Percentiles rank a stretch among this genome's conserved stretches.
Evolutionary conservation across 2,113 vertebrate species (phyloP).

Genomic region (Salminus brasiliensis): DNA sequence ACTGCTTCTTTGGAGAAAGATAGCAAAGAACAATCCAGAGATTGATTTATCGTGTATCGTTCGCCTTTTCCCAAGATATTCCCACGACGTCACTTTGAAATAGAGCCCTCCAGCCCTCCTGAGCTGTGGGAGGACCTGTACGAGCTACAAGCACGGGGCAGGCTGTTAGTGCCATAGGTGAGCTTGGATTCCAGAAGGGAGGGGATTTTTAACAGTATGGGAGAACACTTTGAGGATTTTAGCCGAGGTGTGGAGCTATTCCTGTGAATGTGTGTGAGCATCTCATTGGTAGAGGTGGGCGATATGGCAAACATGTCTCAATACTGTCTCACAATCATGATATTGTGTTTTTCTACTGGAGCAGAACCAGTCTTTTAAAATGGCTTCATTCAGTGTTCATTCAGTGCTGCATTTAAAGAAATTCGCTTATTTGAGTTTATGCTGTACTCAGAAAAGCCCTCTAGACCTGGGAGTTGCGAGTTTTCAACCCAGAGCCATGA

Average conservation of each 20-base stretch:
- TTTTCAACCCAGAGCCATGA: too few species aligned
- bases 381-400: too few species aligned
- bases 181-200: conserved; percentile 21
- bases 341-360: too few species aligned
- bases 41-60: conserved; percentile 43
- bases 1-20: conserved; percentile 37
- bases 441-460: too few species aligned
- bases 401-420: too few species aligned
- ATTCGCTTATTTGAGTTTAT: too few species aligned
- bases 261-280: not conserved
- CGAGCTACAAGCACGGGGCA: not conserved
- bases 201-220: not conserved
- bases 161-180: conserved; percentile 39
- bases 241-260: not conserved
- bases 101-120: conserved; percentile 22
- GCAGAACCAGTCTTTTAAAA: too few species aligned
- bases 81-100: conserved; percentile 65
- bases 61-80: conserved; percentile 19
- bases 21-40: conserved; percentile 70
- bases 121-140: conserved; percentile 15
- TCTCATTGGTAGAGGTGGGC: not conserved
- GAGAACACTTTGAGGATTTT: conserved; percentile 5
- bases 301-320: too few species aligned
- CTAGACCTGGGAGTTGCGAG: too few species aligned
- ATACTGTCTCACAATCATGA: too few species aligned